Conservation (phyloP, 2,113 vertebrate genomes). For the Fukomys damarensis region DNA sequence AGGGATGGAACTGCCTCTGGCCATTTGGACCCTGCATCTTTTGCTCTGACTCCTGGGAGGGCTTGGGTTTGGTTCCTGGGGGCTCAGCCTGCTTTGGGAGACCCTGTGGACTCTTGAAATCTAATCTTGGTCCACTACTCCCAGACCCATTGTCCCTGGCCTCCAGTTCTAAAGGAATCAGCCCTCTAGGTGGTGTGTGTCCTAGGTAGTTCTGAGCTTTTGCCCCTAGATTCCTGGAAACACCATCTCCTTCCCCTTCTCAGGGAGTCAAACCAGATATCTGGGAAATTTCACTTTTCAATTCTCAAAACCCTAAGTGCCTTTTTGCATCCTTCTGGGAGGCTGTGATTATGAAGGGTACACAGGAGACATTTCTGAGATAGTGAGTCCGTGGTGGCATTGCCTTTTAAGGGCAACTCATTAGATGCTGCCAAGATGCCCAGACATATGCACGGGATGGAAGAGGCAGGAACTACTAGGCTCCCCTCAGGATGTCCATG, state of each 20-base stretch:
- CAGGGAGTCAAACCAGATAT: not conserved
- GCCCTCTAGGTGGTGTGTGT: not conserved
- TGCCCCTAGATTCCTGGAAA: not conserved
- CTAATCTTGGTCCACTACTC: rapidly evolving
- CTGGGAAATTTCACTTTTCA: not conserved
- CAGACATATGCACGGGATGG: not conserved
- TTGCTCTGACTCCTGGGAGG: not conserved
- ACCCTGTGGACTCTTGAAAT: not conserved
- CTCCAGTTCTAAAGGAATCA: not conserved
- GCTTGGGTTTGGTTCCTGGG: not conserved
- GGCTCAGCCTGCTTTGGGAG: not conserved
- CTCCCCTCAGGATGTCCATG: not conserved
- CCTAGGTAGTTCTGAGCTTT: not conserved
- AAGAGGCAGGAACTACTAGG: not conserved
- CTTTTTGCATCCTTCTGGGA: not conserved
- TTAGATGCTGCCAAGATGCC: not conserved
- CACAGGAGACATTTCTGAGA: not conserved
- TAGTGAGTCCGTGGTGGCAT: too few relatives aligned
- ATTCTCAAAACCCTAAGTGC: not conserved
- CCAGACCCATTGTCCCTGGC: too few relatives aligned
- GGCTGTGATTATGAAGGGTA: not conserved
- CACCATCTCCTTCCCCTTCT: not conserved
- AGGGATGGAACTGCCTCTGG: rapidly evolving
- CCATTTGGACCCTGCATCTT: not conserved
- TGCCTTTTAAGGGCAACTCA: not conserved